Base-by-base conservation (phyloP, 1,140 invertebrate species). In the Physella acuta region DNA sequence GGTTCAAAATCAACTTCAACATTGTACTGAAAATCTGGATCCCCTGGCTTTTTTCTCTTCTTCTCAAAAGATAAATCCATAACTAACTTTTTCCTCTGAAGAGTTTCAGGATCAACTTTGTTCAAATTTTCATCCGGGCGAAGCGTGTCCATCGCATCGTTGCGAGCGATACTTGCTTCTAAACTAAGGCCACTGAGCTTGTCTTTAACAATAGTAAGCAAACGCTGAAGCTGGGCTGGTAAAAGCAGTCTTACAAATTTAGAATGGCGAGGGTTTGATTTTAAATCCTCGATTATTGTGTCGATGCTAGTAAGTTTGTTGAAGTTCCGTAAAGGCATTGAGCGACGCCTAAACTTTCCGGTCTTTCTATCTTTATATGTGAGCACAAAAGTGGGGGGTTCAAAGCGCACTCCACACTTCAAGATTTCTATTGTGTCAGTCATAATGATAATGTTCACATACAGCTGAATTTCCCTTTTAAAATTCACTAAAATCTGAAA, bases 101-200 rank as follows among this genome's bases (percentile, higher is more conserved):
- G 69, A 8, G 73, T 76, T 17, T 82, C 79, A 34, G 84, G 82
- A 68, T 85, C 85, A 0, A 86, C 73, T 73, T 82, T 84, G 70
- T 88, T 88, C n/a, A 88, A 73, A 73, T 88, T 85, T 75, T 88
- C 84, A 2, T 87, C 78, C 2, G 86, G 82, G 75, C 86, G 80
- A 24, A 87, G 77, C 17, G 69, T 71, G 63, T 79, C 75, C 31
- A 81, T 63, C 14, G 69, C 71, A 66, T 79, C 73, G 39, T 71
- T 85, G 74, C 78, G 75, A 16, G 79, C 79, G 59, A 86, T 67
- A 58, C 81, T 81, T 49, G 82, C 85, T 62, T 86, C 82, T 37
- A 87, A 49, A 33, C 75, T 75, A 56, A 80, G 73, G 24, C 81
- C 83, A 51, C 75, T 76, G 24, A 82, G 58, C 33, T 76, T 80